Base-by-base conservation (phyloP, 1,140 invertebrate species). In the Philopotamus ludificatus region DNA sequence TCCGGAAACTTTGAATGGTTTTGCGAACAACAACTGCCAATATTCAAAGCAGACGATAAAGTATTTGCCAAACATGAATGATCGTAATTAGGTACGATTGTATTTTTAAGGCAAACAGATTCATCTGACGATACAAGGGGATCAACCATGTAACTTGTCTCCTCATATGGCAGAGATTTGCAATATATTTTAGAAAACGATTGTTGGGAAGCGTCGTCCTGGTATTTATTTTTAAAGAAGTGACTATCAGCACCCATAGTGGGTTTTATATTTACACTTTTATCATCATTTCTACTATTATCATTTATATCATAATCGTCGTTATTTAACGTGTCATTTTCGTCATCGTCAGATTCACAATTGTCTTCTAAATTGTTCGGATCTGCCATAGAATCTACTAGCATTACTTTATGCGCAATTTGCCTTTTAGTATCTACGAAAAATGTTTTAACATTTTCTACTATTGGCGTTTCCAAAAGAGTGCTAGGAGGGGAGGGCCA, bases 371-470 rank as follows among this genome's bases (percentile, higher is more conserved):
- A 59, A 2, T 61, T 66, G 20, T 60, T 85, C 72, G 67, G 77
- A 77, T 71, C 86, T 72, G 77, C 80, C 42, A 85, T 82, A 73
- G 75, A 85, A 78, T 65, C 82, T 83, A 22, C 82, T 86, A 63
- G 85, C 82, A 86, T 75, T 0, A 92, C 89, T 74, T 88, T 89
- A 41, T 85, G 85, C 0, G 83, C 79, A 70, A 77, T 82, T 76
- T 89, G 87, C 0, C 84, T 87, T 72, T 89, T 88, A 39, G 87
- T 85, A 65, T 87, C 89, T 78, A 90, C 86, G 68, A 90, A 92
- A 74, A 89, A 92, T 22, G 90, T 91, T 77, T 92, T 88, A n/a
- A 93, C 87, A 73, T 89, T 89, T 72, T 88, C 89, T n/a, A 91
- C 83, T 22, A 80, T 79, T 2, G 84, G 82, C 2, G 84, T 85